Evolutionary conservation across 37 sponge, comb jelly and placozoan species (phyloP), one percentile per base, ranked within the genome.

Genomic region (Chondrosia reniformis): DNA sequence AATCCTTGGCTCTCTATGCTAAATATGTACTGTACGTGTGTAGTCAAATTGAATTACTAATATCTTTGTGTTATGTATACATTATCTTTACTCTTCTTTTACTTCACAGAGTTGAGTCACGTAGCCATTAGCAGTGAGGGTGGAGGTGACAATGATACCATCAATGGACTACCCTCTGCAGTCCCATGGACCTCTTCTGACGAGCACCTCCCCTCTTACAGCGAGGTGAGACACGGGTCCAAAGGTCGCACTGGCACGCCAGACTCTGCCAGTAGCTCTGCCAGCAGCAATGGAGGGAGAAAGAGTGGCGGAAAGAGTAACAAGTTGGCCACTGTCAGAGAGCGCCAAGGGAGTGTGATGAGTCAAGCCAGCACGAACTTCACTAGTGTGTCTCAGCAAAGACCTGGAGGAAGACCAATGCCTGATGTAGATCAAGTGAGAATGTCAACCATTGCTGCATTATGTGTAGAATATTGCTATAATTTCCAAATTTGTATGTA

Each of bases 341-440:
- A 13, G 17, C 66, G 66, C 66, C 31, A 33, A 2, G 66, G 66
- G 0, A 67, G 39, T 44, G 81, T 80, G 32, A 43, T 90, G 22
- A 85, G 86, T 40, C 78, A 83, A 1, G 78, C 83, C 41, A 84
- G 85, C 66, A 64, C 66, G 19, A 83, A 79, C 34, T 89, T 89
- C 46, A 81, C 89, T n/a, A 89, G 89, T 55, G 85, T 89, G 41
- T 89, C 89, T 0, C 89, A 89, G 65, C 88, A 88, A 43, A 58
- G 46, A 0, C 77, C 62, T 41, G 66, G 66, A 1, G 34, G 66
- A 3, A 64, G 66, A 13, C 3, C 2, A 4, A 64, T 64, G 66
- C 66, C 66, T 2, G 66, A 10, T 30, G 6, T 64, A 21, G 66
- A 64, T 3, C 25, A 64, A 28, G 66, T 64, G 66, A 13, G 66